These are phyloP conservation scores for Lepidurus couesii DNA, from an alignment of 1,140 invertebrate genomes.

Conservation along the genomic window DNA sequence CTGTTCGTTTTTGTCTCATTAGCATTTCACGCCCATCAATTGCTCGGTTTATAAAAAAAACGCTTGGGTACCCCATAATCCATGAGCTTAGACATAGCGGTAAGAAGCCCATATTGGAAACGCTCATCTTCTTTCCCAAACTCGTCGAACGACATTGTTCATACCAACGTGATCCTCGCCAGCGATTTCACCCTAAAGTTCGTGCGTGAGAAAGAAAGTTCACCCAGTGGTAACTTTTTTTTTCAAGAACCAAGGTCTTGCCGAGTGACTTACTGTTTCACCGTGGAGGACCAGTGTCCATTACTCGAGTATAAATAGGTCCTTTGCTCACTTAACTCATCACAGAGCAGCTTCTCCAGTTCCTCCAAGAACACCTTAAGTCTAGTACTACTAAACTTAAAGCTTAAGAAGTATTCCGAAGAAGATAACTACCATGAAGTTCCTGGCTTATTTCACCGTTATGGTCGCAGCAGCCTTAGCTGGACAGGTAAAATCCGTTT, in stretches of 20 bases:
- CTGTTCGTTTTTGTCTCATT: neutral
- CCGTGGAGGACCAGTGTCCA: neutral
- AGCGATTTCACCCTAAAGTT: neutral
- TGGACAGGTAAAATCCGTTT: neutral
- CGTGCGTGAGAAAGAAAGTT: conserved; percentile 21
- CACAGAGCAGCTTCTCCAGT: neutral
- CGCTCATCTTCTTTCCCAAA: conserved; percentile 7
- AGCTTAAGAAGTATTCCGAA: neutral
- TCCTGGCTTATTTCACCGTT: neutral
- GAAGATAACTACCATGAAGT: neutral
- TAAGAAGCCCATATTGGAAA: neutral
- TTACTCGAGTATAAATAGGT: neutral
- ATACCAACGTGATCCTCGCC: neutral
- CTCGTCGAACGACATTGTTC: conserved; percentile 8
- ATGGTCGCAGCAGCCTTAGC: neutral
- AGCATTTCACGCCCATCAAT: conserved; percentile 11
- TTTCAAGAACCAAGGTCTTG: neutral
- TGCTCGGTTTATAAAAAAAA: neutral
- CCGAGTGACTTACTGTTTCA: neutral
- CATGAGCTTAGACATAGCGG: neutral
- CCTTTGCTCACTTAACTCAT: neutral
- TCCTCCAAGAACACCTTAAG: neutral
- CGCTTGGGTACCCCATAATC: neutral
- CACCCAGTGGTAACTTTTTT: neutral
- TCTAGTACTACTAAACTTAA: neutral